phyloP scores from a whole-genome alignment of 2,113 vertebrate species.

The Canis aureus region DNA sequence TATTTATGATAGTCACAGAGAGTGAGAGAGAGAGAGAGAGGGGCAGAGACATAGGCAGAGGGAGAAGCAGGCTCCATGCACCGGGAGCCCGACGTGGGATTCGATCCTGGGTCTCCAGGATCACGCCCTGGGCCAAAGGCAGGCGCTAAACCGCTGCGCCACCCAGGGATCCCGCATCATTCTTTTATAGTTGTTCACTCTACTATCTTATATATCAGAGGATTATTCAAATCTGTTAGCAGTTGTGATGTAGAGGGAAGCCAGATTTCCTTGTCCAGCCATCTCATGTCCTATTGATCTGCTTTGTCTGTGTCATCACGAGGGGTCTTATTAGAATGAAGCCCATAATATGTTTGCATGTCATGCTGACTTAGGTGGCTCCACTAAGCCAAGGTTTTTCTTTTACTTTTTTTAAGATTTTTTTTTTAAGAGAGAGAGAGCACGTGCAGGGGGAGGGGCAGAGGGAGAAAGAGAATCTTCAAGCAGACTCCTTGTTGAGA shows the following conservation, averaged over 20 bases:
- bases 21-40: too few relatives aligned
- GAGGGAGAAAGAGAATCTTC: background rate
- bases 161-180: background rate
- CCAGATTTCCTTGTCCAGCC: background rate
- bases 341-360: background rate
- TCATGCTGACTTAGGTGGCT: background rate
- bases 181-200: background rate
- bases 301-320: background rate
- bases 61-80: too few relatives aligned
- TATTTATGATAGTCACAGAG: too few relatives aligned
- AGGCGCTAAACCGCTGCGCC: too few relatives aligned
- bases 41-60: too few relatives aligned
- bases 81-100: too few relatives aligned
- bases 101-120: too few relatives aligned
- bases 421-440: too few relatives aligned
- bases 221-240: background rate
- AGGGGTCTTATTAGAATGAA: constrained; percentile 7
- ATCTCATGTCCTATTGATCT: background rate
- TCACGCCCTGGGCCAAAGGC: too few relatives aligned
- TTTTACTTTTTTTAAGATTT: background rate
- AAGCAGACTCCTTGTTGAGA: background rate
- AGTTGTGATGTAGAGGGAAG: background rate
- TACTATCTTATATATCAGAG: background rate
- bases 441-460: background rate
- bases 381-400: background rate